Percentiles rank a stretch among this genome's conserved stretches.
Conservation (phyloP, 1,140 invertebrate species). For the Lanistes nyassanus region DNA sequence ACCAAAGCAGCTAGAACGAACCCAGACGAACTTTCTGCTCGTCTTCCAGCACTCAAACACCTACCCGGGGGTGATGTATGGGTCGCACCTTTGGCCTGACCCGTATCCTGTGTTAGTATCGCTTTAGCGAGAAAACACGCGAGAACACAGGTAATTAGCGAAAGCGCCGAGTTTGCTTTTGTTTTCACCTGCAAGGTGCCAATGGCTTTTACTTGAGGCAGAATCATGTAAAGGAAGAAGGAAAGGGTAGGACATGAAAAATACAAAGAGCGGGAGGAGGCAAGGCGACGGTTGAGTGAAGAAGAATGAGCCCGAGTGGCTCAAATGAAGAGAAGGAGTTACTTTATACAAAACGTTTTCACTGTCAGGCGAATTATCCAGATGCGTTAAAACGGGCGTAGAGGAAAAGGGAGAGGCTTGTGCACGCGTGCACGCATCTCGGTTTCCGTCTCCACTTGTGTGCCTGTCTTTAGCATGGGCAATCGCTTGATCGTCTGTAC, state of each 20-base stretch:
- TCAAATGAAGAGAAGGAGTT: no score
- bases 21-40: background rate
- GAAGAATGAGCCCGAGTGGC: no score
- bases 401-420: no score
- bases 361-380: no score
- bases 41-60: background rate
- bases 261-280: constrained; percentile 66
- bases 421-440: no score
- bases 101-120: background rate
- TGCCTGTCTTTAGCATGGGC: no score
- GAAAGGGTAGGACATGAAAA: background rate
- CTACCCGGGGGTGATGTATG: background rate
- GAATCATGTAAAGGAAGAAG: background rate
- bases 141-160: constrained; percentile 1
- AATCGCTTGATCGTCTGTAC: no score
- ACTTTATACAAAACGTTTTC: no score
- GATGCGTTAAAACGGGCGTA: no score
- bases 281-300: constrained; percentile 53
- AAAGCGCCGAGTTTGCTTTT: background rate
- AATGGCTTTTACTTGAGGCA: background rate
- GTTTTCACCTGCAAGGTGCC: constrained; percentile 6
- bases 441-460: no score
- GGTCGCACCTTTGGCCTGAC: background rate
- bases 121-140: background rate
- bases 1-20: background rate